Evolutionary conservation across 2,888 invertebrate species (phyloP).

Genomic region (Leuctra nigra): DNA sequence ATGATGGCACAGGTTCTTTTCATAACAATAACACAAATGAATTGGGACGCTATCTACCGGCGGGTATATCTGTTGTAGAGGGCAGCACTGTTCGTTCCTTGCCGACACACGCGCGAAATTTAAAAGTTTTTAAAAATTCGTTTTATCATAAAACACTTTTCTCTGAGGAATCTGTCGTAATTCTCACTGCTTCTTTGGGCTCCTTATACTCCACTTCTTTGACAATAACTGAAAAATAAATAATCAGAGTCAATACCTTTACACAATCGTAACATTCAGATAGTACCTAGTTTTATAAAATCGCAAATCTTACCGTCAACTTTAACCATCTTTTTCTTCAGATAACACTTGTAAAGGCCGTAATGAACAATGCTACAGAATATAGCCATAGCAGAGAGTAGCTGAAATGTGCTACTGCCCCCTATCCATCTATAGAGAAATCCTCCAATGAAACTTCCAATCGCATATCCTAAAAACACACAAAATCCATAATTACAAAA

Average conservation of each 20-base stretch:
- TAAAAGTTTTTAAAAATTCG: background rate
- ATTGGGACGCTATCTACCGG: background rate
- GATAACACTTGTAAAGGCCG: constrained; percentile 40
- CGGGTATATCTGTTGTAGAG: background rate
- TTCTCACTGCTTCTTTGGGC: background rate
- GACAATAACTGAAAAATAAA: background rate
- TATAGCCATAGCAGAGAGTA: constrained; percentile 43
- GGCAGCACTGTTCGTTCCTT: background rate
- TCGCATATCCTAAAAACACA: constrained; percentile 29
- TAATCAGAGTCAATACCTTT: background rate
- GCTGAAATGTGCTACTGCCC: constrained; percentile 49
- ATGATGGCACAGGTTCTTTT: constrained; percentile 3
- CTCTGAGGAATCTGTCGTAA: background rate
- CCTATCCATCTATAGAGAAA: constrained; percentile 57
- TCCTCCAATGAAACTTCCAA: constrained; percentile 70
- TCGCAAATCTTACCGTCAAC: constrained; percentile 5
- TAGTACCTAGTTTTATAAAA: background rate
- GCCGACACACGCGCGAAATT: background rate
- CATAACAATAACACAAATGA: too few relatives aligned
- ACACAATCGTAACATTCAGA: background rate
- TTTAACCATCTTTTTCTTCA: constrained; percentile 30
- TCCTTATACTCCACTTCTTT: background rate
- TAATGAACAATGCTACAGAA: constrained; percentile 43
- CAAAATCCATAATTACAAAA: background rate
- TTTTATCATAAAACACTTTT: background rate